Evolutionary conservation across 1,140 invertebrate genomes (phyloP).

Genomic region (Tetramorium simillimum): DNA sequence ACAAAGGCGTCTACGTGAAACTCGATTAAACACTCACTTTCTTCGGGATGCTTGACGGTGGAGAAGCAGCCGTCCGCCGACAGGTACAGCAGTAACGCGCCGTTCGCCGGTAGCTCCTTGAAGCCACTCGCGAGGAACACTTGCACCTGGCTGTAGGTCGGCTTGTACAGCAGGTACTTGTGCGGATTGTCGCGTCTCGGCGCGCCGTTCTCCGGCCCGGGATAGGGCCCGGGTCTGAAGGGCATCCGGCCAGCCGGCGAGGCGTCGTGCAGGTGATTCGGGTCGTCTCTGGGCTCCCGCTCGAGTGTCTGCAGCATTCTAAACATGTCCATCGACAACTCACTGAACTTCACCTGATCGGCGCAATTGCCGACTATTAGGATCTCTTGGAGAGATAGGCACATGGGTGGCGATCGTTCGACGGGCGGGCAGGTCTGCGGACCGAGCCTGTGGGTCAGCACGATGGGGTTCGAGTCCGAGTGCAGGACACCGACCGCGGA

Average conservation of each 20-base stretch:
- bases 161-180: constrained; percentile 98
- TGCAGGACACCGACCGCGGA: constrained; percentile 95
- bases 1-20: neutral
- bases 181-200: constrained; percentile 96
- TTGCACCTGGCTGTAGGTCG: constrained; percentile 96
- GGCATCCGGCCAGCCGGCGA: constrained; percentile 93
- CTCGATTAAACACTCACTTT: constrained; percentile 89
- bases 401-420: constrained; percentile 94
- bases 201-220: constrained; percentile 89
- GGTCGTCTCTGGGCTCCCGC: constrained; percentile 94
- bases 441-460: constrained; percentile 94
- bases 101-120: constrained; percentile 96
- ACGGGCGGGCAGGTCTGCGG: constrained; percentile 94
- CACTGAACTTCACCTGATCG: constrained; percentile 99
- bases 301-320: constrained; percentile 98
- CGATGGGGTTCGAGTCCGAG: constrained; percentile 93
- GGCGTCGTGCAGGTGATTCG: constrained; percentile 93
- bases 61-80: constrained; percentile 97
- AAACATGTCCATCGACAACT: constrained; percentile 99
- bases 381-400: constrained; percentile 96
- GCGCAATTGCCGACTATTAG: constrained; percentile 97
- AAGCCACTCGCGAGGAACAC: constrained; percentile 97
- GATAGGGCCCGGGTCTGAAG: constrained; percentile 88
- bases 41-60: constrained; percentile 95
- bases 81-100: constrained; percentile 96